Conservation (phyloP, 2,113 vertebrate species). For the Sphaerodactylus townsendi region DNA sequence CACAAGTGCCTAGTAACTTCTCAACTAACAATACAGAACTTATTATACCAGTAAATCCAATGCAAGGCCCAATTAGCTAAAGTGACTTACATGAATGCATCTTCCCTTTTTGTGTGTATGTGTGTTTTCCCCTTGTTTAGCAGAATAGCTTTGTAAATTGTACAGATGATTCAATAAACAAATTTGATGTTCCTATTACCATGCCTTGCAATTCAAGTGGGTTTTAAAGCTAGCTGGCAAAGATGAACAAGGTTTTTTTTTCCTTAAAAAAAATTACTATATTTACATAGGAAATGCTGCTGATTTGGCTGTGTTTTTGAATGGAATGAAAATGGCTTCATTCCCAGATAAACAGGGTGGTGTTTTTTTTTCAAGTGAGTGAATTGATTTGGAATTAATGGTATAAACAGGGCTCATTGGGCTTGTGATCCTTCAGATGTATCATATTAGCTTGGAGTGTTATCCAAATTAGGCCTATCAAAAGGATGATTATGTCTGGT, state of each 20-base stretch:
- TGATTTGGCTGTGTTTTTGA: conserved; percentile 47
- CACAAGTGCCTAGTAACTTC: not conserved
- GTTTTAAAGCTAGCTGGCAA: conserved; percentile 36
- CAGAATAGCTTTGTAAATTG: not conserved
- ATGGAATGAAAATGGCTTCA: conserved; percentile 33
- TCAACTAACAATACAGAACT: not conserved
- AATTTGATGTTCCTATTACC: conserved; percentile 33
- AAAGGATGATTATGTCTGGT: conserved; percentile 18
- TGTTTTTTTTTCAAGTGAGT: conserved; percentile 46
- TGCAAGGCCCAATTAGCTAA: fast-evolving
- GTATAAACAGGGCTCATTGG: conserved; percentile 38
- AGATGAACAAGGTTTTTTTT: not conserved
- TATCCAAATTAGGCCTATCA: conserved; percentile 31
- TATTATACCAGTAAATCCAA: not conserved
- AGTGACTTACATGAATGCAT: not conserved
- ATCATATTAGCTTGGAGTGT: conserved; percentile 15
- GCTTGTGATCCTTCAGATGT: conserved; percentile 41
- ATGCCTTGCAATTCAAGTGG: conserved; percentile 18
- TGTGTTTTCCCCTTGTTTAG: fast-evolving
- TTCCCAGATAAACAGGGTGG: conserved; percentile 58
- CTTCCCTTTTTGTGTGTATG: not conserved
- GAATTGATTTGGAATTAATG: conserved; percentile 58
- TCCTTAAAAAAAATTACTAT: conserved; percentile 16
- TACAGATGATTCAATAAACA: conserved; percentile 35
- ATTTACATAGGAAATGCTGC: conserved; percentile 31